These are phyloP conservation scores for Eurystomus gularis DNA, from an alignment of 2,113 vertebrate genomes.

Conservation along the genomic window DNA sequence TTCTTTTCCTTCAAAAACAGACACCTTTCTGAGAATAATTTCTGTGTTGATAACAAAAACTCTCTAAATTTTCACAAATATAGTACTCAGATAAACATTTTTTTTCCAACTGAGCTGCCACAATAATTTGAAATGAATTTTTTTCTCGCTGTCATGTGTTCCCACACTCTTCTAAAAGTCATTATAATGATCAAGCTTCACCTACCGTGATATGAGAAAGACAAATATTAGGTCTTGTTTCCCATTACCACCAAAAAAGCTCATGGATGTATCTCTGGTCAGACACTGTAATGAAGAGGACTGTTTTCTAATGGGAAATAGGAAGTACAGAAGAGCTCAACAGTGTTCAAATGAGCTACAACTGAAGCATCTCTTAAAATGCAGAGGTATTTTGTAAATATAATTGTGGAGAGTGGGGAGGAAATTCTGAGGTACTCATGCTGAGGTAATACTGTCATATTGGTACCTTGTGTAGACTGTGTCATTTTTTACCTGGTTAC, in stretches of 20 bases:
- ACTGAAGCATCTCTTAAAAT: neutral
- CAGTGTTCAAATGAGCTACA: neutral
- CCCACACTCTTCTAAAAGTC: neutral
- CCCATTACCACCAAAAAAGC: neutral
- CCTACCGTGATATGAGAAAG: neutral
- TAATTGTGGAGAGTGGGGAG: fast-evolving
- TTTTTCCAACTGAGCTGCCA: neutral
- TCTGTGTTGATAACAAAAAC: neutral
- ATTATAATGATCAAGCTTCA: neutral
- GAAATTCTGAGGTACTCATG: neutral
- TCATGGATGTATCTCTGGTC: neutral
- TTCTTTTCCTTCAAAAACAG: neutral
- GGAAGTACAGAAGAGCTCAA: neutral
- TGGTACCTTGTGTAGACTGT: neutral
- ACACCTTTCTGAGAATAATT: neutral
- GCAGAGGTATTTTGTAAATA: neutral
- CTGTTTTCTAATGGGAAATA: neutral
- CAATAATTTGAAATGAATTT: neutral
- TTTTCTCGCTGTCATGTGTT: neutral
- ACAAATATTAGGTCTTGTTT: neutral
- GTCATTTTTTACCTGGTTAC: neutral
- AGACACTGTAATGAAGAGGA: neutral
- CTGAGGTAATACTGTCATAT: neutral
- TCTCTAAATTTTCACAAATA: neutral
- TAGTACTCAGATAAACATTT: neutral